These are phyloP conservation scores for Phocoena phocoena DNA, from an alignment of 2,113 vertebrate genomes.

Conservation along the genomic window DNA sequence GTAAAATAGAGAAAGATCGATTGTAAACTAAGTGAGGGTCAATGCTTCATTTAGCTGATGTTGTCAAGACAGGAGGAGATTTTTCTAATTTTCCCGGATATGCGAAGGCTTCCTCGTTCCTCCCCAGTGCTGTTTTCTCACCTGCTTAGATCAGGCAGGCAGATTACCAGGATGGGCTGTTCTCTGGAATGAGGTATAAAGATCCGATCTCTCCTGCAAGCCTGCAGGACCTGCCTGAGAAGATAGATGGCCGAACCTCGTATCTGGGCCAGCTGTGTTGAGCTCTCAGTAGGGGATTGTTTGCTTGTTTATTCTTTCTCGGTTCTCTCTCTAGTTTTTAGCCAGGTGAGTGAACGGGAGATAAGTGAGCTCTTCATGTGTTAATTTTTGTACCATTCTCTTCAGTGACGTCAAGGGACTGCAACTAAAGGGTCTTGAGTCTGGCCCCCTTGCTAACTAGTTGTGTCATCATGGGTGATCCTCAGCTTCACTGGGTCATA, in stretches of 20 bases:
- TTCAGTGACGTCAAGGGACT: background rate
- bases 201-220: background rate
- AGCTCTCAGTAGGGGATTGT: background rate
- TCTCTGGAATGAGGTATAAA: background rate
- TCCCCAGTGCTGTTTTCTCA: background rate
- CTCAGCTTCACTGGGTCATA: background rate
- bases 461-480: background rate
- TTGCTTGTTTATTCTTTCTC: background rate
- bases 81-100: background rate
- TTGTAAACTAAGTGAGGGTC: background rate
- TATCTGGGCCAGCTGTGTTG: background rate
- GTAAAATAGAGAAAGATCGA: background rate
- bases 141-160: background rate
- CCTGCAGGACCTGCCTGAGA: background rate
- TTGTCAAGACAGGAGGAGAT: background rate
- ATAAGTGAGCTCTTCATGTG: background rate
- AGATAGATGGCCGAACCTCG: background rate
- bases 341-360: rapidly evolving
- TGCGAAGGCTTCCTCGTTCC: background rate
- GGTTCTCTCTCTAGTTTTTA: background rate
- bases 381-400: background rate
- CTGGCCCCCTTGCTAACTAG: no score
- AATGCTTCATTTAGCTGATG: background rate
- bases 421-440: background rate
- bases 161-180: background rate